Conservation (phyloP, 2,797 vertebrate species). For the Neopelma chrysocephalum region DNA sequence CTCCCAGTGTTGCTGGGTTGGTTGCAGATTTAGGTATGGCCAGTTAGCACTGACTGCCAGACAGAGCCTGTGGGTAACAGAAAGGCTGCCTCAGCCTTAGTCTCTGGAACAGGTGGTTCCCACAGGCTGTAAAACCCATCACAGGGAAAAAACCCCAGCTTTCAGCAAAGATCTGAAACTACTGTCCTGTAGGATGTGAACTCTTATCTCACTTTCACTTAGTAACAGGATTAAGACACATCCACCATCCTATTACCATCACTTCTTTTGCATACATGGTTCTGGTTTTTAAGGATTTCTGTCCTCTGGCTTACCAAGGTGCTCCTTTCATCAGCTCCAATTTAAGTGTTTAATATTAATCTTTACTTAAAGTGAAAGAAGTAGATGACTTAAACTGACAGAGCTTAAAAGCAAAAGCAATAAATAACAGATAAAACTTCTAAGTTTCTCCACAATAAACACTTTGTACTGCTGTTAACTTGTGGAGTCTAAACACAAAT, state of each 20-base stretch:
- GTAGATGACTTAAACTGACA: background rate
- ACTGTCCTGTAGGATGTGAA: background rate
- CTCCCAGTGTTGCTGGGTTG: background rate
- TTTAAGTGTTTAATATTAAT: conserved; percentile 19
- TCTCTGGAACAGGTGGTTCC: background rate
- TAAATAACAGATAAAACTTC: background rate
- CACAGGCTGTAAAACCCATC: background rate
- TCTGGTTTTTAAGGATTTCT: background rate
- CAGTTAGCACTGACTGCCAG: background rate
- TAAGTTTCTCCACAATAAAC: background rate
- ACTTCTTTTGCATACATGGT: background rate
- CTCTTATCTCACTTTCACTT: background rate
- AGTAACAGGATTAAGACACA: background rate
- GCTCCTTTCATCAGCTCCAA: background rate
- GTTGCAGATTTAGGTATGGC: background rate
- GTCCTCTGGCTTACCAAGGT: background rate
- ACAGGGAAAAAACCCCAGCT: background rate
- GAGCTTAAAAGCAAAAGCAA: background rate
- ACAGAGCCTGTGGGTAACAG: background rate
- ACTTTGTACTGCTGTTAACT: background rate
- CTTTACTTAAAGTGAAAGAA: background rate
- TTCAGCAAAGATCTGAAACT: background rate
- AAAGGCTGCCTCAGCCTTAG: background rate
- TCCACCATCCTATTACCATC: background rate
- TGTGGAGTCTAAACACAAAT: background rate